Conservation (phyloP, 2,797 vertebrate species). For the Cichlasoma orientale region DNA sequence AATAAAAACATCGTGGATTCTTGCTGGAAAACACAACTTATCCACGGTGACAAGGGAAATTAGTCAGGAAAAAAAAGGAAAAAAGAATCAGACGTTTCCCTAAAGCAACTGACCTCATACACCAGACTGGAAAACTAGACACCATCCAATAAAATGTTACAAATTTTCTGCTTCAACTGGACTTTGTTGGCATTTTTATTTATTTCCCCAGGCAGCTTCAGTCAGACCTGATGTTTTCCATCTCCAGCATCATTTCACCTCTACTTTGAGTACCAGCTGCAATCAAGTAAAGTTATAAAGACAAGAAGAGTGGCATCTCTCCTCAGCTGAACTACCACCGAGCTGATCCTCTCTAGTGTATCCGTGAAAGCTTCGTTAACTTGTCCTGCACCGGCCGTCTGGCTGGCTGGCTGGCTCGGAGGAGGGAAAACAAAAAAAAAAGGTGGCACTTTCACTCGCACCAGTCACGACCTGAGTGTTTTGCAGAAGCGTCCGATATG, state of each 20-base stretch:
- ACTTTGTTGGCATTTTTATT: neutral
- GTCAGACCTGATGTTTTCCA: neutral
- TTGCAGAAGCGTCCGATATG: conserved; percentile 63
- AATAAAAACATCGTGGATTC: neutral
- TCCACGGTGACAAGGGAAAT: neutral
- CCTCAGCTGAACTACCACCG: neutral
- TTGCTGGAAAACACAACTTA: neutral
- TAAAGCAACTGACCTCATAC: neutral
- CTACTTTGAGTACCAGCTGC: conserved; percentile 12
- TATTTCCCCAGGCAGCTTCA: neutral
- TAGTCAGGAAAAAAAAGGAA: neutral
- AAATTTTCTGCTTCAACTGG: neutral
- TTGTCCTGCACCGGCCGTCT: conserved; percentile 42
- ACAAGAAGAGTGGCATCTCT: conserved; percentile 8
- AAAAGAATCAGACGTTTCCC: neutral
- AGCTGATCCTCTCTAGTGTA: neutral
- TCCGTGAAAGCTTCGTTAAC: conserved; percentile 46
- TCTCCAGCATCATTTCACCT: neutral
- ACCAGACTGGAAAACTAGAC: neutral
- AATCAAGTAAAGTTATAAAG: conserved; percentile 36
- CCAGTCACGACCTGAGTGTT: conserved; percentile 73
- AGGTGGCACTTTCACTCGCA: conserved; percentile 49
- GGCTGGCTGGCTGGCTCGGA: neutral
- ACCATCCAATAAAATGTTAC: neutral
- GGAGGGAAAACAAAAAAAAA: neutral